phyloP scores from a whole-genome alignment of 2,888 invertebrate genomes.

The Acanthoscelides obtectus region DNA sequence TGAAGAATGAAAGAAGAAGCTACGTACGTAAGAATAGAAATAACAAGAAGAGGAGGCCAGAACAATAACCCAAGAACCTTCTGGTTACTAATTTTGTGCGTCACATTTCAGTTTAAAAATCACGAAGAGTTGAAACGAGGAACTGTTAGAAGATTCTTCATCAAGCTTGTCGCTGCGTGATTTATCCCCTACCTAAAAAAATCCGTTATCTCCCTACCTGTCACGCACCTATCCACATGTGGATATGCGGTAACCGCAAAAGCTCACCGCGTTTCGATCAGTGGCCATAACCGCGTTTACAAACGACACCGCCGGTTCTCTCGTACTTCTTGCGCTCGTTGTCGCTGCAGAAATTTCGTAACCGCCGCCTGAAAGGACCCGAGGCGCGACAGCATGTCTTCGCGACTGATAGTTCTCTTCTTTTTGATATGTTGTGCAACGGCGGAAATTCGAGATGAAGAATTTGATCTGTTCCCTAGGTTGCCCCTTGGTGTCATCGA shows the following conservation, averaged over 20 bases:
- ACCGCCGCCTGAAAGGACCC: too few species aligned
- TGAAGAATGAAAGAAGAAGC: too few species aligned
- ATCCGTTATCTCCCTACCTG: not conserved
- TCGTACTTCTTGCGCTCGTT: too few species aligned
- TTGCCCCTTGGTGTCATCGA: slow-evolving; percentile 30
- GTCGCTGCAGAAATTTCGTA: not conserved
- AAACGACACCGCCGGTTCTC: not conserved
- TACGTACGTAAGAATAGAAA: too few species aligned
- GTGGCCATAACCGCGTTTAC: not conserved
- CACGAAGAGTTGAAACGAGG: too few species aligned
- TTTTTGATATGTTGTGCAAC: slow-evolving; percentile 8
- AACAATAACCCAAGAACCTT: too few species aligned
- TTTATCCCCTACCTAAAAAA: not conserved
- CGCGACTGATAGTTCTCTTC: not conserved
- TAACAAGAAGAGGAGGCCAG: too few species aligned
- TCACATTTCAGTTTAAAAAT: too few species aligned
- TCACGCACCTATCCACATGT: not conserved
- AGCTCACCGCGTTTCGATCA: not conserved
- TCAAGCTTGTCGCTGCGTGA: not conserved
- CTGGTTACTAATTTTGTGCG: too few species aligned
- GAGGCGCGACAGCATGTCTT: not conserved
- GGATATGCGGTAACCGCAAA: not conserved
- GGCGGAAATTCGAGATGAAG: slow-evolving; percentile 1
- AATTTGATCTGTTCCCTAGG: slow-evolving; percentile 31
- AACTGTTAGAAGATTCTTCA: not conserved